Conservation (phyloP, 1,140 invertebrate species). For the Drosophila lini region DNA sequence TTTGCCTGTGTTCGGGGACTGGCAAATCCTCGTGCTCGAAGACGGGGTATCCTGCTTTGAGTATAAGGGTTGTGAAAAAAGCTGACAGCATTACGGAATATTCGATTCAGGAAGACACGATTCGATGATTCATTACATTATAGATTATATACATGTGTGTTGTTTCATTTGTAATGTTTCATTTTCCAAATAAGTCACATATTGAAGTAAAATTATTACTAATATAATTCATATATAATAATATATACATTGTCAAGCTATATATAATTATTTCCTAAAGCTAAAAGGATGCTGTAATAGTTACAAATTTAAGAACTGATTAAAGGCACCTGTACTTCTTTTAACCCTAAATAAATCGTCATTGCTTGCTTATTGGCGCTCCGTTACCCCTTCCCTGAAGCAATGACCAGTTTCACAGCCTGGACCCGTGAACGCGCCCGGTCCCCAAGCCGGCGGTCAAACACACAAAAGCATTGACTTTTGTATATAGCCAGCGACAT, state of each 20-base stretch:
- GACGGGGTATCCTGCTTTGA: constrained; percentile 16
- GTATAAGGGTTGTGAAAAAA: constrained; percentile 19
- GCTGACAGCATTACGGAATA: neutral
- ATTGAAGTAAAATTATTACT: neutral
- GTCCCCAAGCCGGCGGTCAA: constrained; percentile 40
- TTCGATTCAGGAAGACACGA: constrained; percentile 13
- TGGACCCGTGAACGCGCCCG: constrained; percentile 10
- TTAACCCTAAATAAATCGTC: constrained; percentile 25
- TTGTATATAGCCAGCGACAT: constrained; percentile 80
- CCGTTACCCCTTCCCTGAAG: neutral
- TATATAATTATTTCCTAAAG: neutral
- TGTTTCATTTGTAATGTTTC: neutral
- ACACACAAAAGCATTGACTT: constrained; percentile 76
- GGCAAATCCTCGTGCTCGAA: constrained; percentile 1
- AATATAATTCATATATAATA: neutral
- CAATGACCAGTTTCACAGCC: neutral
- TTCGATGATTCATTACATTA: constrained; percentile 1
- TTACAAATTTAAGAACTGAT: neutral
- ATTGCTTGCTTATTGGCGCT: constrained; percentile 36
- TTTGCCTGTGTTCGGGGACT: constrained; percentile 25
- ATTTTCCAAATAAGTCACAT: no score
- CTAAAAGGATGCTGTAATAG: neutral
- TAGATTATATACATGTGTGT: neutral
- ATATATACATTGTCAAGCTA: neutral
- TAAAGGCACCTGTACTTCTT: constrained; percentile 19